Evolutionary conservation across 2,888 invertebrate genomes (phyloP).

Genomic region (Hyles lineata): DNA sequence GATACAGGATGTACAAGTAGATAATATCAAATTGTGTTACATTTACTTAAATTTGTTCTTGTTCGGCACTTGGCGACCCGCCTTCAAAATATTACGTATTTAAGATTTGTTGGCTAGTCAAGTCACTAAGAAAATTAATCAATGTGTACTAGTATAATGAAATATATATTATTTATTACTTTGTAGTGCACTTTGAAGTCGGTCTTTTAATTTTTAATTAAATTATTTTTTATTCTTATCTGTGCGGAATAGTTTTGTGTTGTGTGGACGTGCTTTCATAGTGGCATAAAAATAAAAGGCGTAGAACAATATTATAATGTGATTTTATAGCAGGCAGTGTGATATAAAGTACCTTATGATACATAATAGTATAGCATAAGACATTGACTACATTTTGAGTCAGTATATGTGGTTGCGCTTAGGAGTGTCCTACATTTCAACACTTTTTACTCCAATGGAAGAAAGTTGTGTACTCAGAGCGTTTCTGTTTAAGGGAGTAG

Average conservation of each 20-base stretch:
- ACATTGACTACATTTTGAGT: conserved; percentile 7
- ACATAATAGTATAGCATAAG: background rate
- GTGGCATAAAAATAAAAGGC: conserved; percentile 15
- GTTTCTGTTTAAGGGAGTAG: conserved; percentile 66
- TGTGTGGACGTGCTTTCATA: conserved; percentile 34
- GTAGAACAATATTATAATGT: conserved; percentile 19
- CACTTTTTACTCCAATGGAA: conserved; percentile 77
- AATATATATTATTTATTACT: no score
- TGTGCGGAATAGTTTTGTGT: conserved; percentile 31
- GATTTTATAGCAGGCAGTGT: background rate
- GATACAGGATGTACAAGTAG: no score
- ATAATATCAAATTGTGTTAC: no score
- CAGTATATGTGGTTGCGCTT: conserved; percentile 50
- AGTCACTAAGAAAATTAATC: no score
- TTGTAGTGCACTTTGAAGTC: no score
- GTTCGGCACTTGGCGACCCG: no score
- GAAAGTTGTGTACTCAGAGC: conserved; percentile 69
- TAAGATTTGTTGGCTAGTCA: no score
- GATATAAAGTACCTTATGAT: background rate
- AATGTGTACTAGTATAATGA: no score
- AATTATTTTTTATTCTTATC: conserved; percentile 15
- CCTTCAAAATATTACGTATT: no score
- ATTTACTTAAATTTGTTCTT: no score
- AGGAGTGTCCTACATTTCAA: conserved; percentile 75
- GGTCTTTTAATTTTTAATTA: no score